Base-by-base conservation (phyloP, 2,797 vertebrate genomes). In the Gallinago nigripennis region DNA sequence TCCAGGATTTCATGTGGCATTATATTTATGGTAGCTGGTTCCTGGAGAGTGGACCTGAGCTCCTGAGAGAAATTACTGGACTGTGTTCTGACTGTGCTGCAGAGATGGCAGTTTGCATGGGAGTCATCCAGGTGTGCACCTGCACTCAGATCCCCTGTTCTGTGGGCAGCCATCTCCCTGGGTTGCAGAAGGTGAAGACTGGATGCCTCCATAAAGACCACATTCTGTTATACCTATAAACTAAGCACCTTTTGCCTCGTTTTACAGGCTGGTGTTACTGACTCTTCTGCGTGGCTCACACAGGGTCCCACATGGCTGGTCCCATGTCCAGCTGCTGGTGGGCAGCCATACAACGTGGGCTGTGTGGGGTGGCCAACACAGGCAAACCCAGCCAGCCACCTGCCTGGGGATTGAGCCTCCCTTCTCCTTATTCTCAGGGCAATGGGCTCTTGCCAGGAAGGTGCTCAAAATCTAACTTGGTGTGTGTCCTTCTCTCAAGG, bases 21-120 rank as follows among this genome's bases (percentile, higher is more conserved):
- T 56, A 0, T 66, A 64, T 91, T 94, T 86, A 91, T 88, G 33
- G 25, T 84, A 73, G 64, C 51, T 69, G 66, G 43, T 77, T 94
- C 66, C 82, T 91, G 64, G 64, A 79, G 48, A 79, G n/a, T 48
- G 25, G 54, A 82, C 28, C 45, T 60, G 63, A 86, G 23, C 7
- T 79, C 51, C 80, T 60, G 70, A 76, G 31, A 72, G 46, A 75
- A 81, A n/a, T 35, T 27, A n/a, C 7, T 61, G 54, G 54, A 30
- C n/a, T 16, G 35, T 76, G 39, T 46, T 30, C 14, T 83, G 43
- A 33, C 57, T 71, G 54, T 61, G 68, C 53, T 93, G 27, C 53
- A 82, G 61, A 72, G 77, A 81, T 4, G 1, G n/a, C 43, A 33
- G 2, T 60, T 48, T 84, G 39, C 43, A 17, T 37, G 54, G 66